A percentile compares a stretch with the other conserved stretches of the same genome.
These are phyloP conservation scores for Caerostris darwini DNA, from an alignment of 1,140 invertebrate species.

Conservation along the genomic window DNA sequence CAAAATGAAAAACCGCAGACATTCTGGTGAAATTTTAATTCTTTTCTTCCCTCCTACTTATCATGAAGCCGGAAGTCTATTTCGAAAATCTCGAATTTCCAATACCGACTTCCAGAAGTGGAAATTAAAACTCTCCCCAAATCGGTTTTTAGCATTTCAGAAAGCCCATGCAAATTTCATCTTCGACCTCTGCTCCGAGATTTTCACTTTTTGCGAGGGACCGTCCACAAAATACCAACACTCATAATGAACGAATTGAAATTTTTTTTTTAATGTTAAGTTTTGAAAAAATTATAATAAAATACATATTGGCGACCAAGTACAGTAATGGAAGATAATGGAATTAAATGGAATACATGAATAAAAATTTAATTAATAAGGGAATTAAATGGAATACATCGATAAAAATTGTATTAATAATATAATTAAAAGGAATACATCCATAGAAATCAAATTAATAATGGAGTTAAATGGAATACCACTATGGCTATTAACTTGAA, in stretches of 20 bases:
- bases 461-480: too few relatives aligned
- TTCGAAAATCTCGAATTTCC: constrained; percentile 63
- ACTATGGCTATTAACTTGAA: too few relatives aligned
- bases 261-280: too few relatives aligned
- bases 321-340: too few relatives aligned
- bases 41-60: constrained; percentile 3
- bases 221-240: background rate
- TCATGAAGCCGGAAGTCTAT: constrained; percentile 62
- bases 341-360: too few relatives aligned
- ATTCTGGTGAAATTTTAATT: constrained; percentile 25
- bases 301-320: too few relatives aligned
- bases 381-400: too few relatives aligned
- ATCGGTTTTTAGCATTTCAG: constrained; percentile 69
- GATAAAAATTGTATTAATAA: too few relatives aligned
- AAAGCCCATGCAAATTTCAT: constrained; percentile 73
- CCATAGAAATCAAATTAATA: too few relatives aligned
- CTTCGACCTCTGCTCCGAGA: constrained; percentile 57
- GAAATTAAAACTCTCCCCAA: constrained; percentile 71
- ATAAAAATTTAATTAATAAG: too few relatives aligned
- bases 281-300: too few relatives aligned
- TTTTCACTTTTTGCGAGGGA: background rate
- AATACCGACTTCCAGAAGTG: constrained; percentile 53
- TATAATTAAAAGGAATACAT: too few relatives aligned
- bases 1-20: background rate
- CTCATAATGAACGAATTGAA: background rate